phyloP scores from a whole-genome alignment of 2,113 vertebrate species.

The Crotalus helleri region DNA sequence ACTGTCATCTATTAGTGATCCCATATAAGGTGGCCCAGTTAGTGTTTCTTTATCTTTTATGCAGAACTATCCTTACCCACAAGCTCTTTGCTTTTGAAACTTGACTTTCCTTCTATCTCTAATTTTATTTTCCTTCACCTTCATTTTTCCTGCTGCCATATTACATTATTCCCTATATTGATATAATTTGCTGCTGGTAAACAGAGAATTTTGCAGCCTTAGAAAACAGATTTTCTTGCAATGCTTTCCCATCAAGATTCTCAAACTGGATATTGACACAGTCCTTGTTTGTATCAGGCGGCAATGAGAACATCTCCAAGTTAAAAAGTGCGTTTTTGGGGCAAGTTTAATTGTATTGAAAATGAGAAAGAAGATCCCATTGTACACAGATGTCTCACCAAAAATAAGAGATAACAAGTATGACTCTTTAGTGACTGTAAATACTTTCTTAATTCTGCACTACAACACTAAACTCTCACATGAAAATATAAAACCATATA shows the following conservation, averaged over 20 bases:
- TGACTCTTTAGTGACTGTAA: background rate
- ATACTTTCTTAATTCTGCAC: background rate
- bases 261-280: background rate
- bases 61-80: background rate
- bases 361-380: background rate
- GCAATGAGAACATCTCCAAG: background rate
- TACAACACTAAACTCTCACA: background rate
- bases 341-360: background rate
- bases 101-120: background rate
- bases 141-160: background rate
- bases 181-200: conserved; percentile 18
- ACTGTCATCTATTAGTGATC: background rate
- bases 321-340: background rate
- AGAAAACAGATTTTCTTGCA: background rate
- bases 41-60: background rate
- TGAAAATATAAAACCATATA: background rate
- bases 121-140: background rate
- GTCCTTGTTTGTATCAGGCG: background rate
- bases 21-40: background rate
- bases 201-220: background rate
- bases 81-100: background rate
- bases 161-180: background rate
- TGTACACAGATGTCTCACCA: background rate
- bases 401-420: background rate
- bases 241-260: background rate